Evolutionary conservation across 2,888 invertebrate species (phyloP), one percentile per base, ranked within the genome.

Genomic region (Ptychoptera albimana): DNA sequence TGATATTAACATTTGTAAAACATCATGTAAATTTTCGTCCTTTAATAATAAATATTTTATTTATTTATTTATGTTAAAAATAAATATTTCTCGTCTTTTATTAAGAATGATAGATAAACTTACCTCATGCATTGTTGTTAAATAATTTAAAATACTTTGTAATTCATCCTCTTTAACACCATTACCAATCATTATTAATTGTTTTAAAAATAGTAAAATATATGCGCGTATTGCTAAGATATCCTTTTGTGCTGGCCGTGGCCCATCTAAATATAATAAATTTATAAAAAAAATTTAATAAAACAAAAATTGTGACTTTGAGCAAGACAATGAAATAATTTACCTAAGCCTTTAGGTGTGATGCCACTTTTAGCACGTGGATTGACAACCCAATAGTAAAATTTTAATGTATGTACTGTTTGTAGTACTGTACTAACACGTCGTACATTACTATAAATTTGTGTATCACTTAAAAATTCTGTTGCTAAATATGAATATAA

Each of bases 331-430:
- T 29, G 12, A 8, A 30, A 36, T 31, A 30, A 68, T 79, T 73
- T 64, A 93, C 94, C 93, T 53, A 91, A 69, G 56, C 93, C 94
- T 68, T 94, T 96, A 15, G 96, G 93, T 46, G 82, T 81, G 58
- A 94, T 92, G 44, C 93, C 93, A 66, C 93, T 94, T 67, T 93
- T 91, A 51, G 87, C 78, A 51, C 87, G 74, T 1, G 98, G 97
- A 72, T 93, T 93, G 47, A 87, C 84, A 39, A 98, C 89, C 97
- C 97, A 99, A 65, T 98, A 98, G 69, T 97, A 98, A 66, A 92
- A 96, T 70, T 98, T 98, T 50, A 99, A 74, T 3, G 98, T 94
- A 65, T 99, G 97, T 53, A 98, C 91, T 23, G 96, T 94, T 69
- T 98, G 97, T 40, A 98, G 72, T 0, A 96, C 94, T 1, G 97